Conservation (phyloP, 2,888 invertebrate species). For the Tholera decimalis region DNA sequence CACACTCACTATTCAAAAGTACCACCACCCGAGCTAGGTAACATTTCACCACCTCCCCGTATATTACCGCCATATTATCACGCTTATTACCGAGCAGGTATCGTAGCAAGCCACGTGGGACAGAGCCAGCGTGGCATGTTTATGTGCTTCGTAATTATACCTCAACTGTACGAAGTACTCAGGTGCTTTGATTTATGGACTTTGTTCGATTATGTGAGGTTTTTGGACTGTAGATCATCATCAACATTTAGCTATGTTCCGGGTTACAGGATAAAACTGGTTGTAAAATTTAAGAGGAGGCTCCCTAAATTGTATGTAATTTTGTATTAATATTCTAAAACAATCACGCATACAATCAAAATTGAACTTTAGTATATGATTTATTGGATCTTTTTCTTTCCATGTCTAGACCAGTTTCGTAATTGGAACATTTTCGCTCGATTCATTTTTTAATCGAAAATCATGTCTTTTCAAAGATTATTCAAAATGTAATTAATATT, state of each 20-base stretch:
- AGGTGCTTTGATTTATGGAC: constrained; percentile 49
- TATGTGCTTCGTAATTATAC: constrained; percentile 61
- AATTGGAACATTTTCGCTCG: too few relatives aligned
- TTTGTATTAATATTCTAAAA: too few relatives aligned
- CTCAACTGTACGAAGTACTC: constrained; percentile 45
- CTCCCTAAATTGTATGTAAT: too few relatives aligned
- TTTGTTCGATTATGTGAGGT: constrained; percentile 33
- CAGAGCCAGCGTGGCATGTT: constrained; percentile 60
- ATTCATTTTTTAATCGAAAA: too few relatives aligned
- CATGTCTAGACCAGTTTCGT: too few relatives aligned
- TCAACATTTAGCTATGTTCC: neutral
- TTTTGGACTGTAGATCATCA: constrained; percentile 28
- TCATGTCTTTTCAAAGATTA: too few relatives aligned
- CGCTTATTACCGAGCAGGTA: constrained; percentile 58
- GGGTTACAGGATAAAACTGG: neutral
- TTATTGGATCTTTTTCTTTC: too few relatives aligned
- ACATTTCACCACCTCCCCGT: constrained; percentile 44
- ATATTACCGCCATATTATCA: constrained; percentile 55
- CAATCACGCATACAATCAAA: too few relatives aligned
- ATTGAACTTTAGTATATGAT: too few relatives aligned
- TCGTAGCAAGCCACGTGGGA: constrained; percentile 62
- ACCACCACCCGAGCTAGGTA: constrained; percentile 19
- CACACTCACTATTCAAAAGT: constrained; percentile 17
- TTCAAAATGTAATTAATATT: too few relatives aligned
- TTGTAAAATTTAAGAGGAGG: too few relatives aligned